Evolutionary conservation across 1,140 invertebrate genomes (phyloP).

Genomic region (Aplysia californica): DNA sequence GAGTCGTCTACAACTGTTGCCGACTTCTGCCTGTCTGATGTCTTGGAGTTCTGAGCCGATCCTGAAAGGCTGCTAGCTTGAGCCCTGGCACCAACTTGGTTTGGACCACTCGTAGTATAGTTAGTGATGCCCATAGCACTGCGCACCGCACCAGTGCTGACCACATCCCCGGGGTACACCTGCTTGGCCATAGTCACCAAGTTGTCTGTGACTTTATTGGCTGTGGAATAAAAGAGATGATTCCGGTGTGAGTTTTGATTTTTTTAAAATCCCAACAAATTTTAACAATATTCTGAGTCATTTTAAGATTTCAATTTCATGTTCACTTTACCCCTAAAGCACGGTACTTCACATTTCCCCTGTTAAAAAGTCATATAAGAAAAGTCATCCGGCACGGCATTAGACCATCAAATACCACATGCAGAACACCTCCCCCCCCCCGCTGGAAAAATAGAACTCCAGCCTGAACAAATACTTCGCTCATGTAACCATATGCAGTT

Average conservation of each 20-base stretch:
- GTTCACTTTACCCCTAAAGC: not conserved
- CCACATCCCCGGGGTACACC: slow-evolving; percentile 18
- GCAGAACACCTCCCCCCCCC: too few relatives aligned
- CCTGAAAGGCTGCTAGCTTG: not conserved
- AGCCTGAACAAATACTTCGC: too few relatives aligned
- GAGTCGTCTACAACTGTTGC: not conserved
- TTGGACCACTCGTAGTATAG: not conserved
- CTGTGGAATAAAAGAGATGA: not conserved
- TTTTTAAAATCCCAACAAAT: not conserved
- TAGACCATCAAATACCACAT: too few relatives aligned
- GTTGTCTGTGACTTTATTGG: slow-evolving; percentile 18
- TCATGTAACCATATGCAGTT: too few relatives aligned
- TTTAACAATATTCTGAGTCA: not conserved
- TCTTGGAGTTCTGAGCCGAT: not conserved
- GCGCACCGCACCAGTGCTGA: slow-evolving; percentile 21
- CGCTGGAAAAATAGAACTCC: too few relatives aligned
- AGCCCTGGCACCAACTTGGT: too few relatives aligned
- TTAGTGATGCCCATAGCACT: slow-evolving; percentile 23
- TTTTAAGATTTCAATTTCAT: not conserved
- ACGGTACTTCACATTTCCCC: not conserved
- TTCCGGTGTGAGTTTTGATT: not conserved
- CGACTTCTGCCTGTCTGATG: not conserved
- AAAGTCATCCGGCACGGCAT: too few relatives aligned
- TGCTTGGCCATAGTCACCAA: slow-evolving; percentile 20
- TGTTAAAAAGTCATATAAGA: not conserved